Conservation (phyloP, 2,113 vertebrate species). For the Hippocampus abdominalis region DNA sequence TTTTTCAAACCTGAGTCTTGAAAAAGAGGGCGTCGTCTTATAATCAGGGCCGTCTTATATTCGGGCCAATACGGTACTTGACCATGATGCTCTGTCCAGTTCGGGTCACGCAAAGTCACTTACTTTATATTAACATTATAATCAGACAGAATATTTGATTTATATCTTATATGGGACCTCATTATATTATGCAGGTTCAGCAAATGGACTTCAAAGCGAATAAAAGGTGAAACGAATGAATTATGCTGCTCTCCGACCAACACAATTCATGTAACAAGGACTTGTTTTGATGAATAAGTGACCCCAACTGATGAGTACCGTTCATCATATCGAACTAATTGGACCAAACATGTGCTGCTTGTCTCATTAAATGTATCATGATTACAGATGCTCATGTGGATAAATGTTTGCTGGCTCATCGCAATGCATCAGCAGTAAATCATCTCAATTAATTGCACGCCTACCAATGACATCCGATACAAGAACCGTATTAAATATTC, state of each 20-base stretch:
- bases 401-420: background rate
- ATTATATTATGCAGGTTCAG: background rate
- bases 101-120: too few species aligned
- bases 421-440: background rate
- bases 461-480: background rate
- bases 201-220: background rate
- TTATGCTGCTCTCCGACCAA: background rate
- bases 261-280: background rate
- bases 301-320: background rate
- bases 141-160: background rate
- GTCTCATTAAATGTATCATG: background rate
- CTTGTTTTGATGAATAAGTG: background rate
- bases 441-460: background rate
- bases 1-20: too few species aligned
- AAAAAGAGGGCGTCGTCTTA: too few species aligned
- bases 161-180: background rate
- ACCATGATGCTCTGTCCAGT: too few species aligned
- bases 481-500: background rate
- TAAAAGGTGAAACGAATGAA: background rate
- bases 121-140: background rate
- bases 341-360: background rate
- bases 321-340: background rate
- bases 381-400: background rate
- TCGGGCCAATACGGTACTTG: too few species aligned
- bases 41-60: too few species aligned